Evolutionary conservation across 2,113 vertebrate species (phyloP).

Genomic region (Silurus asotus): DNA sequence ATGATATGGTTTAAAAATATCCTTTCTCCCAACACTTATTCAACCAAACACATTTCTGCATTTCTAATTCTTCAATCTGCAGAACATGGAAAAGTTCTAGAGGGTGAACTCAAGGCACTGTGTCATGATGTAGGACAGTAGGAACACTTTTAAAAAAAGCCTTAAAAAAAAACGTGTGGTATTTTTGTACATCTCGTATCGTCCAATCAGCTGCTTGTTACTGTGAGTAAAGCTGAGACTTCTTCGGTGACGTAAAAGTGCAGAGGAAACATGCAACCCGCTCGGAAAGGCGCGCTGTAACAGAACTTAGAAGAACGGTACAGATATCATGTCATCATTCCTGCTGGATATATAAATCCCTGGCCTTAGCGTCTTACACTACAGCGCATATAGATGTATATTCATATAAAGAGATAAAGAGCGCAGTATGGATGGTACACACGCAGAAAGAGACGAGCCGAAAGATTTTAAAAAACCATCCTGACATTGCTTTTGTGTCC

Average conservation of each 20-base stretch:
- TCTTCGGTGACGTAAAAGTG: constrained; percentile 10
- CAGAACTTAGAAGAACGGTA: background rate
- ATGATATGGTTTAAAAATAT: background rate
- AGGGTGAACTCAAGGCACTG: background rate
- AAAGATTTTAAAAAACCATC: constrained; percentile 45
- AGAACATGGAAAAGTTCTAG: background rate
- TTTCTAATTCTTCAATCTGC: too few relatives aligned
- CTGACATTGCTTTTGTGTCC: constrained; percentile 53
- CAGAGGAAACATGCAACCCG: constrained; percentile 13
- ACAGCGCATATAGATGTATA: background rate
- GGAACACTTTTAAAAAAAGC: background rate
- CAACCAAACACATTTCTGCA: background rate
- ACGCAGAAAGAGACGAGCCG: constrained; percentile 10
- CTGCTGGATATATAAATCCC: background rate
- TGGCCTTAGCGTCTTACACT: background rate
- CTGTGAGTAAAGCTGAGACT: constrained; percentile 17
- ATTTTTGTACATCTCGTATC: background rate
- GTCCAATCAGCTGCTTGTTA: constrained; percentile 17
- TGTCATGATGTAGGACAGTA: background rate
- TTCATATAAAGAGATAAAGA: background rate
- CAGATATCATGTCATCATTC: background rate
- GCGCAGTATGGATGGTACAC: constrained; percentile 24
- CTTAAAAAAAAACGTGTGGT: background rate
- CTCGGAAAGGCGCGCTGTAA: background rate
- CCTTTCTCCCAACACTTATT: background rate